Percentiles rank a stretch among this genome's conserved stretches.
These are phyloP conservation scores for Mamestra configurata DNA, from an alignment of 1,140 invertebrate genomes.

Conservation along the genomic window DNA sequence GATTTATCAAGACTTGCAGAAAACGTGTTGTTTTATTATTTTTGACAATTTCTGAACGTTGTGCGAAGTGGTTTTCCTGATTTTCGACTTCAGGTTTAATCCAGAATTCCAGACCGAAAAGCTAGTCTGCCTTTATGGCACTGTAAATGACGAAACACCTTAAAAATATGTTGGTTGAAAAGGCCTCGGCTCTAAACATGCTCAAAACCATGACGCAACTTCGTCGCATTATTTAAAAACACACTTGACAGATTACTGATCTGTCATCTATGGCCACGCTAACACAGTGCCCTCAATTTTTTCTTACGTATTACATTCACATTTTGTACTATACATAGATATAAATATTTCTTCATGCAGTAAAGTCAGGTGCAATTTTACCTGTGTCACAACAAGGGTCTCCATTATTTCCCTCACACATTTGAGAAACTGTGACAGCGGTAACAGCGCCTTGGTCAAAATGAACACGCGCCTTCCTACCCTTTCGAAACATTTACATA, in stretches of 20 bases:
- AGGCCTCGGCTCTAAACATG: background rate
- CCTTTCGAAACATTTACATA: background rate
- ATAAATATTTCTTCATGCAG: too few relatives aligned
- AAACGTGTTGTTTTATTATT: too few relatives aligned
- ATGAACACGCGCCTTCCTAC: background rate
- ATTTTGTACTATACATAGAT: too few relatives aligned
- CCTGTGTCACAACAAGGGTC: background rate
- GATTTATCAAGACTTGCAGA: too few relatives aligned
- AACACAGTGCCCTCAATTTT: slow-evolving; percentile 4
- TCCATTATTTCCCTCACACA: background rate
- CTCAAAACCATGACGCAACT: background rate
- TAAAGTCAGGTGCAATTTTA: background rate
- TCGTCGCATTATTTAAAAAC: slow-evolving; percentile 28
- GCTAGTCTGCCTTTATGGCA: too few relatives aligned
- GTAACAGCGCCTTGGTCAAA: background rate
- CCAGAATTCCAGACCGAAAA: too few relatives aligned
- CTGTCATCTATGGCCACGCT: slow-evolving; percentile 18
- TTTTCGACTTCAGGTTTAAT: background rate
- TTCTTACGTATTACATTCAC: slow-evolving; percentile 18
- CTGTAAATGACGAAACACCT: too few relatives aligned
- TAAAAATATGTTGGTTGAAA: background rate
- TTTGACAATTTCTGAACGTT: too few relatives aligned
- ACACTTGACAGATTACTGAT: slow-evolving; percentile 5
- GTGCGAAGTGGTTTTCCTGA: background rate
- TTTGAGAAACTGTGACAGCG: background rate